A percentile compares a stretch with the other conserved stretches of the same genome.
Evolutionary conservation across 2,113 vertebrate species (phyloP).

Genomic region (Anhinga anhinga): DNA sequence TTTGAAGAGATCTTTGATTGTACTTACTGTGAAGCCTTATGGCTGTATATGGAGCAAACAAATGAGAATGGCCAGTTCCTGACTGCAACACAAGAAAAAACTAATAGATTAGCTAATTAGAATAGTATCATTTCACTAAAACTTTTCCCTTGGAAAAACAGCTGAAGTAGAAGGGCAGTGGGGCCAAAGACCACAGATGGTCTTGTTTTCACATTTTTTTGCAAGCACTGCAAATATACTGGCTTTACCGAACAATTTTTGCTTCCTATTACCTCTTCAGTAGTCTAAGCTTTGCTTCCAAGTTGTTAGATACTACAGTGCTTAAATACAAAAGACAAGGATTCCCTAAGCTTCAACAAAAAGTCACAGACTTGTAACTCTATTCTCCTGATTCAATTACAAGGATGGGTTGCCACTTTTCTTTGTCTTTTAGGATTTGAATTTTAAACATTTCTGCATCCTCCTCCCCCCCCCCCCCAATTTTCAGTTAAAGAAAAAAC

Average conservation of each 20-base stretch:
- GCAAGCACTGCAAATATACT: background rate
- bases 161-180: background rate
- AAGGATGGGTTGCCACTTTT: background rate
- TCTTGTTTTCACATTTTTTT: background rate
- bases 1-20: background rate
- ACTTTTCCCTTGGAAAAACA: background rate
- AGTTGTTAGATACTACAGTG: background rate
- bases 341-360: background rate
- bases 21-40: background rate
- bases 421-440: background rate
- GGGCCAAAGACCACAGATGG: background rate
- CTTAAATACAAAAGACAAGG: background rate
- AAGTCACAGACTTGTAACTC: background rate
- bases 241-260: background rate
- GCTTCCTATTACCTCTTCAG: background rate
- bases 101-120: background rate
- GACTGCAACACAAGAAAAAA: background rate
- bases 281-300: background rate
- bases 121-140: background rate
- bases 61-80: background rate
- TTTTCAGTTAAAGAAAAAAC: background rate
- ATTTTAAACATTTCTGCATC: background rate
- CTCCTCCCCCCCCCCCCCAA: fast-evolving
- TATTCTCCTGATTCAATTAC: background rate
- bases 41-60: background rate